Evolutionary conservation across 2,888 invertebrate species (phyloP).

Genomic region (Xanthorhoe spadicearia): DNA sequence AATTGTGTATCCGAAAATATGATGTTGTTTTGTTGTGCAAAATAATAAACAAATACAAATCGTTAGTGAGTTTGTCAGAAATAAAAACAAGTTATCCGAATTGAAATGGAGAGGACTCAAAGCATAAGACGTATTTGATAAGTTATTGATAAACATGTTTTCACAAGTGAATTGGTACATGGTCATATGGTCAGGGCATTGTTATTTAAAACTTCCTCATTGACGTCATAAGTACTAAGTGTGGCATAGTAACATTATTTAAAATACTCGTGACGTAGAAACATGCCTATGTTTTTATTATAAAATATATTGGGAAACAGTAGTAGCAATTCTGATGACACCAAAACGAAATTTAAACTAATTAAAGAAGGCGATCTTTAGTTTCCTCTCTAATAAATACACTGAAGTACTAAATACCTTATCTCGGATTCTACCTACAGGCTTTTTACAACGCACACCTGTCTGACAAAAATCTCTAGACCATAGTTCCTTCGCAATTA

Average conservation of each 20-base stretch:
- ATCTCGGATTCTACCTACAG: too few relatives aligned
- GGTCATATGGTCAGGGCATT: slow-evolving; percentile 7
- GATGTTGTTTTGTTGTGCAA: not conserved
- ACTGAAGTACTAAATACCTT: too few relatives aligned
- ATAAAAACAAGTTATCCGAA: slow-evolving; percentile 5
- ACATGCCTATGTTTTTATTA: too few relatives aligned
- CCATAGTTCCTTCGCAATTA: too few relatives aligned
- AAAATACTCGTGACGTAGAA: not conserved
- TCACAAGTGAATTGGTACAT: slow-evolving; percentile 11
- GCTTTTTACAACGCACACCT: too few relatives aligned
- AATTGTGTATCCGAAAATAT: not conserved
- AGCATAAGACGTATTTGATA: slow-evolving; percentile 14
- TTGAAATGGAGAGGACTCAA: not conserved
- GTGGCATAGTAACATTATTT: not conserved
- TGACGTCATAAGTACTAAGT: too few relatives aligned
- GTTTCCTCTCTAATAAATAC: too few relatives aligned
- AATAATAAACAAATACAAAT: slow-evolving; percentile 10
- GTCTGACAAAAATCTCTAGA: too few relatives aligned
- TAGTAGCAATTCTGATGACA: too few relatives aligned
- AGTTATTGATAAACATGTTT: slow-evolving; percentile 18
- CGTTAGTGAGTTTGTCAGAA: slow-evolving; percentile 3
- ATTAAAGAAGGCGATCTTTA: too few relatives aligned
- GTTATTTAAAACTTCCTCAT: slow-evolving; percentile 10
- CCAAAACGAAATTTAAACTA: too few relatives aligned
- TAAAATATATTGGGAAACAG: too few relatives aligned